phyloP scores from a whole-genome alignment of 2,113 vertebrate species.

The Danionella cerebrum region DNA sequence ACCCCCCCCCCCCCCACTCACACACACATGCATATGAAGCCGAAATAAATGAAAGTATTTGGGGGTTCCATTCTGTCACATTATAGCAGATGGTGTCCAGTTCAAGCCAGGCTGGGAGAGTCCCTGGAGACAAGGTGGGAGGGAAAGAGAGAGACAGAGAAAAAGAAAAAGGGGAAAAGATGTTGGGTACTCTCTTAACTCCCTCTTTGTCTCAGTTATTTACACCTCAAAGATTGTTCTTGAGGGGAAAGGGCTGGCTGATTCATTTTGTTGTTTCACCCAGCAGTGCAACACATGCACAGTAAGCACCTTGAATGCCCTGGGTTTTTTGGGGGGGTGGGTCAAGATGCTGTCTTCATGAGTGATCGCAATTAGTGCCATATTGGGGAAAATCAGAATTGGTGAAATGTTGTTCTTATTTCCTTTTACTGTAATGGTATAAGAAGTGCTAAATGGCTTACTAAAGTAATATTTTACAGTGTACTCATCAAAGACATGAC shows the following conservation, averaged over 20 bases:
- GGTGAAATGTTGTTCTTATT: too few relatives aligned
- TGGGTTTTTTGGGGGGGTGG: neutral
- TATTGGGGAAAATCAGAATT: too few relatives aligned
- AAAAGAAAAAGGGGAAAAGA: slow-evolving; percentile 11
- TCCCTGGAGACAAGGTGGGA: slow-evolving; percentile 50
- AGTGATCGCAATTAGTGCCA: too few relatives aligned
- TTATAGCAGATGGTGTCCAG: slow-evolving; percentile 71
- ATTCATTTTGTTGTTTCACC: neutral
- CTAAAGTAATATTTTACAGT: too few relatives aligned
- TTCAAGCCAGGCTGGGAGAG: slow-evolving; percentile 60
- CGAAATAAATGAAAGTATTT: slow-evolving; percentile 68
- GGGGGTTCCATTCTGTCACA: slow-evolving; percentile 68
- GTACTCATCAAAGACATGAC: too few relatives aligned
- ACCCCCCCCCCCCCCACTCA: too few relatives aligned
- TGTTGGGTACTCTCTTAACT: slow-evolving; percentile 14
- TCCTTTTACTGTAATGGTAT: too few relatives aligned
- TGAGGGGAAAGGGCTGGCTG: neutral
- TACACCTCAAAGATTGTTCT: slow-evolving; percentile 33
- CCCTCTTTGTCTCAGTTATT: slow-evolving; percentile 29
- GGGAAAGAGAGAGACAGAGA: slow-evolving; percentile 49
- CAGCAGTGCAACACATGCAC: neutral
- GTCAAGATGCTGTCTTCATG: too few relatives aligned
- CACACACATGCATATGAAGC: slow-evolving; percentile 35
- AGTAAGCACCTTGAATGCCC: neutral
- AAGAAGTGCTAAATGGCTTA: too few relatives aligned